Base-by-base conservation (phyloP, 2,888 invertebrate genomes). In the Drosophila vallismaia region DNA sequence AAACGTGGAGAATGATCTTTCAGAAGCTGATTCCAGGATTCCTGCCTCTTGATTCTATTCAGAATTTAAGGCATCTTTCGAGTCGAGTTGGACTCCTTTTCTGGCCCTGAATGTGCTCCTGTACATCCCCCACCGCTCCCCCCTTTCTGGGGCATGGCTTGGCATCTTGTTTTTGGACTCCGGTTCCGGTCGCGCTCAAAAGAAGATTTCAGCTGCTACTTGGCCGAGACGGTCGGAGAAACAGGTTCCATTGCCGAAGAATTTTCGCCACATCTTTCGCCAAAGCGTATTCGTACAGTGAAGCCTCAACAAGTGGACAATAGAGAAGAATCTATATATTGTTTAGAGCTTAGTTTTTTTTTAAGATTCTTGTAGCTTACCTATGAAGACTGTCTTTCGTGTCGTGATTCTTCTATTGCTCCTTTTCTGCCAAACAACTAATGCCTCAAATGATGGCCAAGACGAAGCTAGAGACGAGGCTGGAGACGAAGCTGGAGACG, bases 231-330 rank as follows among this genome's bases (percentile, higher is more conserved):
- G 33, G 33, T 54, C 38, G 51, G 19, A 19, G 19, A 81, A 86
- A 85, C 82, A 68, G 87, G 87, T 87, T 83, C 59, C 82, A 75
- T 85, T 87, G 71, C 58, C 54, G 44, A 79, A 85, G 88, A 85
- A 82, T 87, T 75, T 82, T 75, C 71, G 79, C 86, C 66, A 79
- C 68, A 67, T 56, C 66, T 66, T n/a, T 53, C 45, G 26, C 46
- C 50, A 26, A 29, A 33, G 8, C 28, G 40, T n/a, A n/a, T n/a
- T n/a, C n/a, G n/a, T 42, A 69, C 68, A 69, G 68, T 69, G 57
- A 29, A 52, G 33, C 29, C 46, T 28, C 36, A 10, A 28, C 45
- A n/a, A 14, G 33, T 36, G 51, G 8, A 46, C 42, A 33, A 6
- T 28, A 6, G 28, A 28, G 28, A 28, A 6, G 28, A 28, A 19